Evolutionary conservation across 2,113 vertebrate genomes (phyloP), one percentile per base, ranked within the genome.

Genomic region (Porphyrio hochstetteri): DNA sequence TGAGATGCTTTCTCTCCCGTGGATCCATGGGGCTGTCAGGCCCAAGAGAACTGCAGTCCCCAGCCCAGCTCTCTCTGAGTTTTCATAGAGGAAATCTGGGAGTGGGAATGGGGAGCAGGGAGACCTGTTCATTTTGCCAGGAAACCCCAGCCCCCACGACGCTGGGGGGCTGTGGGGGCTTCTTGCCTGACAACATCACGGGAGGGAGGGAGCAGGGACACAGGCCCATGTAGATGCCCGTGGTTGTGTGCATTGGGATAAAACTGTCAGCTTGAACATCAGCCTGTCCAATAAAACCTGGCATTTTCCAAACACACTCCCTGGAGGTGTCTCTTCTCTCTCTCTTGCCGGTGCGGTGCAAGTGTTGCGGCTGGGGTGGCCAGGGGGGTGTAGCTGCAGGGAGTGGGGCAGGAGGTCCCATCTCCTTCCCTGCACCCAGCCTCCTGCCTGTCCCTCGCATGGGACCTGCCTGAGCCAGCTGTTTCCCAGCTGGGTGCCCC

Each of bases 201-300:
- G 60, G 63, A 88, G 77, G 56, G 81, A 82, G 79, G 79, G 78
- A 94, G 82, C 65, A 82, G 93, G 86, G 88, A 79, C 79, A 82
- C 48, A 57, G 77, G 52, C 65, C 69, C 57, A 36, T 3, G 15
- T 50, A 87, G 89, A 44, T 55, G 91, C 79, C 82, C 8, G 0
- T 82, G 64, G 60, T 85, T 5, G 2, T 59, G 86, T 95, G 93
- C 95, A 89, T 92, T 95, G 92, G 89, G 87, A 95, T 95, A 89
- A 94, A 96, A 92, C 89, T 82, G 86, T 94, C 91, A 92, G 92
- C 86, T 88, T 96, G 90, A 94, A 96, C 93, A 96, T 83, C 93
- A 94, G 77, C 89, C 89, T 91, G 81, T 96, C 86, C 89, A 97
- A 97, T 97, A 97, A 97, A 97, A 91, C 69, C 87, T 82, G 87